These are phyloP conservation scores for Hemicordylus capensis DNA, from an alignment of 2,113 vertebrate species.

Conservation along the genomic window DNA sequence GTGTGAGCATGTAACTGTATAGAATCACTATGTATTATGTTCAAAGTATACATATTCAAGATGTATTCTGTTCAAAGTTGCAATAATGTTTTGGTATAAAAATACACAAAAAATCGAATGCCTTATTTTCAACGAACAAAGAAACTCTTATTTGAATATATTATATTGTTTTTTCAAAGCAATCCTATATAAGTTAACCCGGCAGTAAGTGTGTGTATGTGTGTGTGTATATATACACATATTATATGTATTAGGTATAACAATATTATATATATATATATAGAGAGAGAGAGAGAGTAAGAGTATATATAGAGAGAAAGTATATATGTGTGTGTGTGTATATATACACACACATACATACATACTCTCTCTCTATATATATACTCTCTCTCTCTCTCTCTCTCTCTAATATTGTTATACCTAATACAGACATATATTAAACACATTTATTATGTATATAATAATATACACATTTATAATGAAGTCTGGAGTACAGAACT, in stretches of 20 bases:
- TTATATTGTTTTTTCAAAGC: background rate
- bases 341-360: too few relatives aligned
- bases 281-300: conserved; percentile 23
- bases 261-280: background rate
- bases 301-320: too few relatives aligned
- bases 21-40: background rate
- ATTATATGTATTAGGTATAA: too few relatives aligned
- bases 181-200: background rate
- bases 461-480: too few relatives aligned
- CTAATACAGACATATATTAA: conserved; percentile 49
- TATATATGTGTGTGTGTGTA: too few relatives aligned
- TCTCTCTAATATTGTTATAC: conserved; percentile 10
- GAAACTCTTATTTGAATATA: background rate
- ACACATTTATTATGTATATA: too few relatives aligned
- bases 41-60: background rate
- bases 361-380: too few relatives aligned
- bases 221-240: too few relatives aligned
- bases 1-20: background rate
- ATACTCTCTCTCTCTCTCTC: too few relatives aligned
- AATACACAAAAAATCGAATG: background rate
- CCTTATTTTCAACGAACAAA: background rate
- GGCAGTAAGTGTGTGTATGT: background rate
- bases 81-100: too few relatives aligned
- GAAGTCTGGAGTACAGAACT: conserved; percentile 49
- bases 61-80: too few relatives aligned